Conservation (phyloP, 2,797 vertebrate species). For the Yasuhikotakia modesta region DNA sequence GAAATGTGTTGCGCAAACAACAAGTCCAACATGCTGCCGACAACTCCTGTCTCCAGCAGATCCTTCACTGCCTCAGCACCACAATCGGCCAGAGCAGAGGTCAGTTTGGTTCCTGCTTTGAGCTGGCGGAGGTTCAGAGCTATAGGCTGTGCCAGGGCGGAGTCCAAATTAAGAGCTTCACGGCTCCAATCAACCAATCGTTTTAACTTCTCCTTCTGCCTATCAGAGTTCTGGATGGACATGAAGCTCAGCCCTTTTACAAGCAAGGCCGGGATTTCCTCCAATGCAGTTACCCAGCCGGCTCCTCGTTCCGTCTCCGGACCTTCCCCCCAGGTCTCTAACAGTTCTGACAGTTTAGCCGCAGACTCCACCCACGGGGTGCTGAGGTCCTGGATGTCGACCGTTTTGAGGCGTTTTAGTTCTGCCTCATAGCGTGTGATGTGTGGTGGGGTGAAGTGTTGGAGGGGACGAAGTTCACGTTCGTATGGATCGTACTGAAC, state of each 20-base stretch:
- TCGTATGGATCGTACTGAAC: slow-evolving; percentile 98
- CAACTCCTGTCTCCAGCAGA: slow-evolving; percentile 84
- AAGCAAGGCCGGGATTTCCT: slow-evolving; percentile 90
- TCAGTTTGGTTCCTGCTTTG: slow-evolving; percentile 95
- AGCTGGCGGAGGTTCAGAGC: slow-evolving; percentile 96
- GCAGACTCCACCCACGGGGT: slow-evolving; percentile 76
- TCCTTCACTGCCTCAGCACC: slow-evolving; percentile 80
- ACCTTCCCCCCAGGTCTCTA: slow-evolving; percentile 84
- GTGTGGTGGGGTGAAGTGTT: slow-evolving; percentile 91
- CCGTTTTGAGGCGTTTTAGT: slow-evolving; percentile 76
- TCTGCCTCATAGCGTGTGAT: slow-evolving; percentile 91
- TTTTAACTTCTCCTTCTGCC: slow-evolving; percentile 77
- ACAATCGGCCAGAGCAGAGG: slow-evolving; percentile 87
- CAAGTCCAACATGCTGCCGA: slow-evolving; percentile 85
- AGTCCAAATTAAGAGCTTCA: slow-evolving; percentile 90
- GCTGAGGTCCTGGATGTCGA: slow-evolving; percentile 79
- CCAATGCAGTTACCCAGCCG: slow-evolving; percentile 93
- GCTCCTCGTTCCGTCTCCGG: slow-evolving; percentile 74
- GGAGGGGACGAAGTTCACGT: slow-evolving; percentile 90
- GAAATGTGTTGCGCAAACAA: slow-evolving; percentile 94
- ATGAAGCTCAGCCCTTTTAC: slow-evolving; percentile 88
- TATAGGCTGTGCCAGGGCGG: slow-evolving; percentile 93
- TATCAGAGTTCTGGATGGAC: slow-evolving; percentile 81
- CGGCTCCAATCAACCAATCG: slow-evolving; percentile 88
- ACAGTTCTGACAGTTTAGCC: slow-evolving; percentile 83